A percentile compares a stretch with the other conserved stretches of the same genome.
phyloP scores from a whole-genome alignment of 1,140 invertebrate species.

The Drosophila repleta region DNA sequence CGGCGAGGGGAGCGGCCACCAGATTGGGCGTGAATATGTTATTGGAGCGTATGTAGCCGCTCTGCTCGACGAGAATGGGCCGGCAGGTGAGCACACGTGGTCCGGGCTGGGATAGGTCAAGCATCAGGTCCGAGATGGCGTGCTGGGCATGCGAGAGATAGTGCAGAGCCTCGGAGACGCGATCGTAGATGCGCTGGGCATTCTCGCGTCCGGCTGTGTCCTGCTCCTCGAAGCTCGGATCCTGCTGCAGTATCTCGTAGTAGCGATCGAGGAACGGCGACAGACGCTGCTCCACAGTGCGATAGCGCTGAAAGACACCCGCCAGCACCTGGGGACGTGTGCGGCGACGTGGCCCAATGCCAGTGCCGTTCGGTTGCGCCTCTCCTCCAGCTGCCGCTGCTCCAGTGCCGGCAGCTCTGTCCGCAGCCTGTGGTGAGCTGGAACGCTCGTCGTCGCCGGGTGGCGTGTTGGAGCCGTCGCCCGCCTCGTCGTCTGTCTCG shows the following conservation, averaged over 20 bases:
- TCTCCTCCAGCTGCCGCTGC: background rate
- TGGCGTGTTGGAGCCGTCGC: slow-evolving; percentile 38
- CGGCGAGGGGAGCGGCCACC: slow-evolving; percentile 23
- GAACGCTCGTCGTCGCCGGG: slow-evolving; percentile 26
- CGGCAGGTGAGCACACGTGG: slow-evolving; percentile 89
- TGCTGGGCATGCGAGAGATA: slow-evolving; percentile 94
- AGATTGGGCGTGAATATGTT: slow-evolving; percentile 74
- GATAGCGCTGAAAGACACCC: slow-evolving; percentile 86
- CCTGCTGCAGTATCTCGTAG: slow-evolving; percentile 86
- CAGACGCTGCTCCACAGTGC: slow-evolving; percentile 86
- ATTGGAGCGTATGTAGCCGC: slow-evolving; percentile 84
- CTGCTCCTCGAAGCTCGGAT: slow-evolving; percentile 85
- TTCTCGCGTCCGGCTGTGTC: slow-evolving; percentile 84
- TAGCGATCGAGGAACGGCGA: slow-evolving; percentile 87
- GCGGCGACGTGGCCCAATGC: slow-evolving; percentile 67
- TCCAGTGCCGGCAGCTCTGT: background rate
- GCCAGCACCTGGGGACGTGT: slow-evolving; percentile 86
- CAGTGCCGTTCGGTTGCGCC: slow-evolving; percentile 21
- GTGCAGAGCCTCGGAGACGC: slow-evolving; percentile 92
- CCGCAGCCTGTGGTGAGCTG: background rate
- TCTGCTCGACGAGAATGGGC: slow-evolving; percentile 90
- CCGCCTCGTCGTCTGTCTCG: slow-evolving; percentile 62
- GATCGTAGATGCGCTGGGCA: slow-evolving; percentile 88
- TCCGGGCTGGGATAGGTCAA: slow-evolving; percentile 88
- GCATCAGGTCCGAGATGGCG: slow-evolving; percentile 92